Base-by-base conservation (phyloP, 2,797 vertebrate species). In the Hapalemur alaotrensis region DNA sequence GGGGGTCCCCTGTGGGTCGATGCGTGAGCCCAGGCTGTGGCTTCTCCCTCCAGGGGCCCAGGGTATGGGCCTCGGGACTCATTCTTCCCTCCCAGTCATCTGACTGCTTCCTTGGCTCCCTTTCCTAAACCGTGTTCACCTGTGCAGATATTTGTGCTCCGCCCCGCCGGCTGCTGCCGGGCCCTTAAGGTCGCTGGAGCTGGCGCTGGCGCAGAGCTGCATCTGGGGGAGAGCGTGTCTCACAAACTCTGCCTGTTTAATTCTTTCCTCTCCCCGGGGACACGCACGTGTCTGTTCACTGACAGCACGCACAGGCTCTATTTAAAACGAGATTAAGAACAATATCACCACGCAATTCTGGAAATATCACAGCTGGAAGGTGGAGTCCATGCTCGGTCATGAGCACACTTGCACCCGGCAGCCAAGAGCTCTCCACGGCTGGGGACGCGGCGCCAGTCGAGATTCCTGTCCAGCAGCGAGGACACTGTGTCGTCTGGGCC, bases 91-190 rank as follows among this genome's bases (percentile, higher is more conserved):
- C 43, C 4, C 35, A 80, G 32, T 43, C 54, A 23, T 30, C 48
- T n/a, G 28, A 73, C 25, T 0, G 32, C 50, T 50, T 48, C 41
- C 1, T 15, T 15, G 54, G 30, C 59, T 18, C 23, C 89, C 72
- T 93, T 61, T 89, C 43, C 72, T 78, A 76, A 52, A 35, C 57
- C 46, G 59, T 76, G 20, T 38, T 93, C 70, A 96, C 75, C 87
- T 93, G 95, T 75, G 93, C 86, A 97, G 80, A 83, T 91, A 79
- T 93, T 25, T 89, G 95, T 46, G 32, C 22, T 25, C 2, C 30
- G 59, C 81, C 20, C 87, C 7, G 70, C 48, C 57, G 0, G 9
- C 81, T 25, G 52, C 32, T 25, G 52, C 20, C 28, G 13, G 5
- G 78, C 59, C 67, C 78, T 61, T 50, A 12, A 20, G 15, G 41